These are phyloP conservation scores for Peribatodes rhomboidaria DNA, from an alignment of 2,888 invertebrate species.

Conservation along the genomic window DNA sequence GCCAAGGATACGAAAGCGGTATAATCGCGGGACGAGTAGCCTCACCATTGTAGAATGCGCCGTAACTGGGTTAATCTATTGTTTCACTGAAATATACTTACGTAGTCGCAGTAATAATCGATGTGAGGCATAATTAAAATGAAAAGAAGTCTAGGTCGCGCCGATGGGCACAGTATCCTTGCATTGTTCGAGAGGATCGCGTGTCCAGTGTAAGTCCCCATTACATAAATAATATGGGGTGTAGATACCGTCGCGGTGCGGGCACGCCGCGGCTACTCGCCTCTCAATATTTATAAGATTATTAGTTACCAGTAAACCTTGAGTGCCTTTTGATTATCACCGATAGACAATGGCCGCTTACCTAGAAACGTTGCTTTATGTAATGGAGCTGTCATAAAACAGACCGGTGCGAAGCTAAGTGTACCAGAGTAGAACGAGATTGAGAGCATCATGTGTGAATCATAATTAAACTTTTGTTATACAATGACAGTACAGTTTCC, in stretches of 20 bases:
- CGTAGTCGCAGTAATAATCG: constrained; percentile 59
- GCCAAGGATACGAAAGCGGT: constrained; percentile 82
- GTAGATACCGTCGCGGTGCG: constrained; percentile 61
- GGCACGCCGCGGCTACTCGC: constrained; percentile 65
- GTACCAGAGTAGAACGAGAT: constrained; percentile 10
- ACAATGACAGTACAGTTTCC: constrained; percentile 61
- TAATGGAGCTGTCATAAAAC: constrained; percentile 49
- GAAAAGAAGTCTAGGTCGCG: constrained; percentile 84
- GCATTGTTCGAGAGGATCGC: constrained; percentile 83
- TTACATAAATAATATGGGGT: constrained; percentile 83
- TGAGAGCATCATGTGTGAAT: constrained; percentile 61
- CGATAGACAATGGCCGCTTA: constrained; percentile 60
- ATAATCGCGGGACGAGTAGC: constrained; percentile 65
- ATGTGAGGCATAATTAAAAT: constrained; percentile 80
- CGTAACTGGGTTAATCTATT: constrained; percentile 80
- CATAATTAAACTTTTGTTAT: constrained; percentile 57
- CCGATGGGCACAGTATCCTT: constrained; percentile 75
- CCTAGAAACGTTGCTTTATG: constrained; percentile 53
- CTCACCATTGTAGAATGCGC: constrained; percentile 64
- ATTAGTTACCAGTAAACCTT: constrained; percentile 63
- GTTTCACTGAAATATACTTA: constrained; percentile 76
- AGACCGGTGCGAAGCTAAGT: constrained; percentile 41
- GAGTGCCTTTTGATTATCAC: constrained; percentile 60
- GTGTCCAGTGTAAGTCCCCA: constrained; percentile 83
- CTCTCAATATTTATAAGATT: constrained; percentile 69